Conservation (phyloP, 2,888 invertebrate genomes). For the Aproaerema taeniolella region DNA sequence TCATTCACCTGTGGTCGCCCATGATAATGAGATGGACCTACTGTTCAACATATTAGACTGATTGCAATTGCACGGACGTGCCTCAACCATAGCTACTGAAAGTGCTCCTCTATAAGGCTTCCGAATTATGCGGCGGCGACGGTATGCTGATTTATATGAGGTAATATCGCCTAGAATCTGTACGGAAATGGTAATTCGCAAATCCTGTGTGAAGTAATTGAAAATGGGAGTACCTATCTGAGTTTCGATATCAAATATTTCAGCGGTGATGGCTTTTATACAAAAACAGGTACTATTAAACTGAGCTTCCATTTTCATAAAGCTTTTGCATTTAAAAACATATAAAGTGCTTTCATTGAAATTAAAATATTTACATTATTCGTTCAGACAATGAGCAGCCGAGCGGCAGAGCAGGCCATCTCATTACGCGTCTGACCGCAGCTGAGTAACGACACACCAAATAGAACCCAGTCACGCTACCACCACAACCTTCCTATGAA, state of each 20-base stretch:
- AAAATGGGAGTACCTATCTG: too few relatives aligned
- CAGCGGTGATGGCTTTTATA: too few relatives aligned
- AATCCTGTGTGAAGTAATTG: too few relatives aligned
- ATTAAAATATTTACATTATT: constrained; percentile 6
- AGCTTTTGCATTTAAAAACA: too few relatives aligned
- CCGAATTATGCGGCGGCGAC: constrained; percentile 21
- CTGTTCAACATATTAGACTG: constrained; percentile 74
- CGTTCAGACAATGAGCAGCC: constrained; percentile 6
- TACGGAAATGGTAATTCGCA: constrained; percentile 8
- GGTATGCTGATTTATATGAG: constrained; percentile 23
- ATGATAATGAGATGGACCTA: constrained; percentile 75
- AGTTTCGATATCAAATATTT: too few relatives aligned
- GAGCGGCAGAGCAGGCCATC: constrained; percentile 42
- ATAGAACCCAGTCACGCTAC: constrained; percentile 40
- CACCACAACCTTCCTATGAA: constrained; percentile 21
- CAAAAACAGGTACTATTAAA: too few relatives aligned
- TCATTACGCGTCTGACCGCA: constrained; percentile 60
- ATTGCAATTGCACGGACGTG: constrained; percentile 61
- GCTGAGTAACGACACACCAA: constrained; percentile 50
- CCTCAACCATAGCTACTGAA: constrained; percentile 49
- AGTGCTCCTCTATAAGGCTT: constrained; percentile 26
- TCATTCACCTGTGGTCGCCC: constrained; percentile 74
- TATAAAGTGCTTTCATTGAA: too few relatives aligned
- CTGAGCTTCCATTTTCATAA: too few relatives aligned
- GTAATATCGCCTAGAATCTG: constrained; percentile 8